Base-by-base conservation (phyloP, 1,140 invertebrate genomes). In the Cyphomyrmex costatus region DNA sequence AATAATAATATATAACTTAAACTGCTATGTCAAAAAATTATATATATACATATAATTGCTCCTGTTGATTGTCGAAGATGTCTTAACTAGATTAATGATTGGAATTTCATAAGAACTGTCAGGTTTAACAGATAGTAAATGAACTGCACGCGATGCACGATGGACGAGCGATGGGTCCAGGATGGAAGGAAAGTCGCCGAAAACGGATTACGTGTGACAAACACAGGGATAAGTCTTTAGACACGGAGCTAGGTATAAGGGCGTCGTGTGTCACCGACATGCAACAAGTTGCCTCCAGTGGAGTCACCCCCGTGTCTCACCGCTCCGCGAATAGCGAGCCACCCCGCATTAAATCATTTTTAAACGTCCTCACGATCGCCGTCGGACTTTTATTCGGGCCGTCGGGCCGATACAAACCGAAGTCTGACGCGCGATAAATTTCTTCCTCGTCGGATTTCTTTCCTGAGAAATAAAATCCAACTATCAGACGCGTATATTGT, bases 231-330 rank as follows among this genome's bases (percentile, higher is more conserved):
- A 87, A 91, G 77, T 78, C 90, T 88, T 89, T 68, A 85, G 89
- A 90, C 86, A 89, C 88, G 89, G 80, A 63, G 88, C 71, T 88
- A 86, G 86, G 87, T 91, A 90, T 91, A 92, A 93, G 88, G 87
- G 91, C 90, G 89, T 92, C 90, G 90, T 93, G 91, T 92, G 92
- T 93, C 92, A 93, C 91, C 90, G 86, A 68, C 76, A 86, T 92
- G 92, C 92, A 93, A 93, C 92, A 93, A 93, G 92, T 93, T 93
- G 92, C 91, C 88, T 88, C 88, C 86, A 89, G 49, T 86, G 85
- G 60, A 82, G 78, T 79, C 60, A 30, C 70, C 85, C 85, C 88
- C 76, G 60, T 82, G 63, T 30, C 65, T 61, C 78, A 87, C 53
- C 77, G 60, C 86, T 70, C 71, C 36, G 60, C 51, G 65, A 53